These are phyloP conservation scores for Peromyscus aztecus DNA, from an alignment of 2,797 vertebrate genomes.

Conservation along the genomic window DNA sequence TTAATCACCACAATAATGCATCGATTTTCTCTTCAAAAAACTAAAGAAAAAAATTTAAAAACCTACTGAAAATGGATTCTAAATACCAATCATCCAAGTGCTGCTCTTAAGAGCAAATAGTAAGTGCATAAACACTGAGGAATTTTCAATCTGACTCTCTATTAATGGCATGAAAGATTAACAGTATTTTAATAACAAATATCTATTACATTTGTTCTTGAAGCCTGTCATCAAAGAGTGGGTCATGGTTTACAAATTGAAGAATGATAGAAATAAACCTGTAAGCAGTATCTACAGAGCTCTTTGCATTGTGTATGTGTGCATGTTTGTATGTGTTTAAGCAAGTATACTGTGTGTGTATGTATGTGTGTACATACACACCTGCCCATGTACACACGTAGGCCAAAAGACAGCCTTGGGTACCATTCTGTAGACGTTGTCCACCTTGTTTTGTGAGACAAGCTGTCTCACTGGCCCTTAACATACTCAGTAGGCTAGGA, in stretches of 20 bases:
- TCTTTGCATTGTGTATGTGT: neutral
- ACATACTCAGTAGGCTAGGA: neutral
- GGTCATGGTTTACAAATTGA: neutral
- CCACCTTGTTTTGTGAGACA: neutral
- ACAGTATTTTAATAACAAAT: slow-evolving; percentile 38
- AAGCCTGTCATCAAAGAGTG: slow-evolving; percentile 10
- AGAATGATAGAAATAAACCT: slow-evolving; percentile 25
- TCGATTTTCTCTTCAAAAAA: neutral
- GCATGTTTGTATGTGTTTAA: too few relatives aligned
- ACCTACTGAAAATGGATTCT: slow-evolving; percentile 6
- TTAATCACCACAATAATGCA: slow-evolving; percentile 59
- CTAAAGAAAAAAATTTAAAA: neutral
- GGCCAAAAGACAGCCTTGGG: neutral
- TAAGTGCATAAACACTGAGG: neutral
- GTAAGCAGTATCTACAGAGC: neutral
- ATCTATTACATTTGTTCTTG: neutral
- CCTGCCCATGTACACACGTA: neutral
- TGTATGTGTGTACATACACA: neutral
- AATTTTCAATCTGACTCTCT: neutral
- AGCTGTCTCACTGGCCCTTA: neutral
- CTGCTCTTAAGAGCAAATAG: neutral
- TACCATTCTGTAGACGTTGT: neutral
- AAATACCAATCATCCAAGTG: slow-evolving; percentile 45
- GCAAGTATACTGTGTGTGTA: neutral
- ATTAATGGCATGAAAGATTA: neutral